Conservation (phyloP, 2,797 vertebrate species). For the Nannoperca australis region DNA sequence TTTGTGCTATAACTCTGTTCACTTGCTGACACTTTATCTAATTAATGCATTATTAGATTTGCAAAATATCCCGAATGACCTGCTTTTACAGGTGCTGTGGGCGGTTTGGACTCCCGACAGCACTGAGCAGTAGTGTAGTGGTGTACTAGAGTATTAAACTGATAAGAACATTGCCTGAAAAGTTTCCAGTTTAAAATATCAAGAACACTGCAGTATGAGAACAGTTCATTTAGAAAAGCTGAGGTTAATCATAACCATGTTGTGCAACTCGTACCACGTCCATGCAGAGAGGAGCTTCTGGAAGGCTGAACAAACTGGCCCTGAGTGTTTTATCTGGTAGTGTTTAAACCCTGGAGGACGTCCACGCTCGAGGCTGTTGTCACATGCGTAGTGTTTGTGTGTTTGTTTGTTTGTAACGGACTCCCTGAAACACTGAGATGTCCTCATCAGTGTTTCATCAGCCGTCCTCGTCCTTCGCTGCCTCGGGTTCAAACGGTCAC, state of each 20-base stretch:
- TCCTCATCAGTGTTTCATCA: conserved; percentile 39
- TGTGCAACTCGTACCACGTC: background rate
- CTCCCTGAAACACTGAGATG: conserved; percentile 9
- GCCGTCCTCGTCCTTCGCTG: conserved; percentile 51
- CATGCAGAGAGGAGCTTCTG: conserved; percentile 3
- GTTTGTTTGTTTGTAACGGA: background rate
- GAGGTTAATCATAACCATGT: background rate
- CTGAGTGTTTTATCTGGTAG: conserved; percentile 32
- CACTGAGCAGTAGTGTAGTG: background rate
- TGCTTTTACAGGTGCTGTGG: too few relatives aligned
- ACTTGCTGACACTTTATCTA: background rate
- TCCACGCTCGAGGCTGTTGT: conserved; percentile 18
- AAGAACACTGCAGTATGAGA: background rate
- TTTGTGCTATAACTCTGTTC: background rate
- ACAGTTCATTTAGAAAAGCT: background rate
- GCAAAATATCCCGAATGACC: background rate
- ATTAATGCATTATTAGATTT: background rate
- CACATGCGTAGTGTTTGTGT: background rate
- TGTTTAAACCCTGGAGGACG: conserved; percentile 19
- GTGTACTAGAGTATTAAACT: too few relatives aligned
- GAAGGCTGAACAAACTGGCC: conserved; percentile 19
- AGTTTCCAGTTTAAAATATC: background rate
- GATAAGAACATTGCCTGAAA: background rate
- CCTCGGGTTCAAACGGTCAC: conserved; percentile 59
- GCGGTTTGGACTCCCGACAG: background rate